phyloP scores from a whole-genome alignment of 2,797 vertebrate genomes.

The Poeciliopsis gracilis region DNA sequence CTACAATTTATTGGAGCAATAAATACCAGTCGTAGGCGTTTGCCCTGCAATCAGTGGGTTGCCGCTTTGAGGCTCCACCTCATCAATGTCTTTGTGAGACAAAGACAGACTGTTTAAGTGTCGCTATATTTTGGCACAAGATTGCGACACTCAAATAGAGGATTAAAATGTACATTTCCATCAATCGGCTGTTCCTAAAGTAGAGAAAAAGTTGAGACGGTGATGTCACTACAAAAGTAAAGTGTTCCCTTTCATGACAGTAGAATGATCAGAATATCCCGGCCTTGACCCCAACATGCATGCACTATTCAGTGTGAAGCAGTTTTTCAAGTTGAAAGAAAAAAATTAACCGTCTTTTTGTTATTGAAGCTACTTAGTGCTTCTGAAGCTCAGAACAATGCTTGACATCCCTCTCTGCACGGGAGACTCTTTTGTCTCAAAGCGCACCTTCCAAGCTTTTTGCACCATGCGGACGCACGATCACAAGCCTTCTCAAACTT shows the following conservation, averaged over 20 bases:
- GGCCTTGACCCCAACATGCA: background rate
- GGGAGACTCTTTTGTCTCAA: conserved; percentile 18
- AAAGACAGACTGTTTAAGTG: no score
- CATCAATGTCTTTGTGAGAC: no score
- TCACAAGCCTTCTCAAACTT: conserved; percentile 17
- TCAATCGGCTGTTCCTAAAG: background rate
- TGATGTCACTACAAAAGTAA: background rate
- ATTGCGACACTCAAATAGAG: background rate
- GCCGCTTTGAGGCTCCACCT: no score
- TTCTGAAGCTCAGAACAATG: conserved; percentile 54
- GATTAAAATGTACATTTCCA: background rate
- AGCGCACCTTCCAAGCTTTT: conserved; percentile 6
- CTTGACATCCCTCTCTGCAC: conserved; percentile 22
- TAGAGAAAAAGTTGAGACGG: background rate
- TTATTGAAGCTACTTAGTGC: conserved; percentile 71
- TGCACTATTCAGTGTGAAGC: background rate
- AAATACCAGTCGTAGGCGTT: background rate
- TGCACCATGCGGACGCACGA: conserved; percentile 14
- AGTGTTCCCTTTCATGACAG: background rate
- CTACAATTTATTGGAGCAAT: background rate
- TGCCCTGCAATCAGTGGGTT: no score
- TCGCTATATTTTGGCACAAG: no score
- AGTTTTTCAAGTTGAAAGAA: conserved; percentile 9
- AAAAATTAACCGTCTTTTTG: conserved; percentile 46
- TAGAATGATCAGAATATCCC: background rate